A percentile compares a stretch with the other conserved stretches of the same genome.
These are phyloP conservation scores for Pogonomyrmex barbatus DNA, from an alignment of 1,140 invertebrate species.

Conservation along the genomic window DNA sequence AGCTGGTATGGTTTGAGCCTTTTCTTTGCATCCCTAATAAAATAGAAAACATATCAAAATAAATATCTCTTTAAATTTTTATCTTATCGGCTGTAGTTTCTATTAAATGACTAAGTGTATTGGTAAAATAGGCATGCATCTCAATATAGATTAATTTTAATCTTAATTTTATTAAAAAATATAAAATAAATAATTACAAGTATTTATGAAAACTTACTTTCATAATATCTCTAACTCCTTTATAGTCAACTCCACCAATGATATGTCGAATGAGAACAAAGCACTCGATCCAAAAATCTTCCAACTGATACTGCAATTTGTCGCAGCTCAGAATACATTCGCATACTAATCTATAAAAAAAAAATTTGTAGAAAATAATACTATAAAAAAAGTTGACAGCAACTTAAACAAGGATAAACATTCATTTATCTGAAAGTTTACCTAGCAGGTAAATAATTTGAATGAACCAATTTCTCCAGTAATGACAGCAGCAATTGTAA, in stretches of 20 bases:
- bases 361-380: constrained; percentile 10
- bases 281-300: constrained; percentile 95
- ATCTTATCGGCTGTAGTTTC: background rate
- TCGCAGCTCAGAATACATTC: constrained; percentile 93
- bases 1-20: constrained; percentile 92
- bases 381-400: background rate
- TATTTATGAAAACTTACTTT: constrained; percentile 87
- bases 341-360: constrained; percentile 91
- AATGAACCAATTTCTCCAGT: constrained; percentile 90
- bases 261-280: constrained; percentile 95
- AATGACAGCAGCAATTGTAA: constrained; percentile 91
- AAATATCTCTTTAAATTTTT: constrained; percentile 19
- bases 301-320: constrained; percentile 91
- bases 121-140: background rate
- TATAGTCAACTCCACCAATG: constrained; percentile 97
- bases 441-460: constrained; percentile 89
- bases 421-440: constrained; percentile 70
- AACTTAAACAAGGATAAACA: background rate
- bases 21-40: constrained; percentile 93
- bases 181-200: background rate
- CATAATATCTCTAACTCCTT: constrained; percentile 96
- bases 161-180: background rate
- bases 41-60: constrained; percentile 61
- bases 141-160: too few relatives aligned
- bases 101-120: background rate